phyloP scores from a whole-genome alignment of 2,113 vertebrate genomes.

The Herpailurus yagouaroundi region DNA sequence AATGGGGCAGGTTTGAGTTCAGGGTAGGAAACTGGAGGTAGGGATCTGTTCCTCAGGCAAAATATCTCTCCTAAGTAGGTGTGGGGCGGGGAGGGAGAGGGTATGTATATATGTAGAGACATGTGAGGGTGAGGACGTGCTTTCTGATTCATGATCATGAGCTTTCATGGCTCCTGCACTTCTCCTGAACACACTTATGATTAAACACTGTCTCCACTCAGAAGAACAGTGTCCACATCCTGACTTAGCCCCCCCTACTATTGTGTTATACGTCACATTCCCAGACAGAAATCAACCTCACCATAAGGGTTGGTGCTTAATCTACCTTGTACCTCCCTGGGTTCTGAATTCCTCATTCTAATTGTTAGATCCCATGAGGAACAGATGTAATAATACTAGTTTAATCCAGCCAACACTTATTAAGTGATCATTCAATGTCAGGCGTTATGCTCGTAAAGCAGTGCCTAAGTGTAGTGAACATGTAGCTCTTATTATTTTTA shows the following conservation, averaged over 20 bases:
- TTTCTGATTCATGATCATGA: not conserved
- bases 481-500: slow-evolving; percentile 57
- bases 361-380: not conserved
- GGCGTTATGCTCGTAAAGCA: slow-evolving; percentile 52
- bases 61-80: not conserved
- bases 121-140: not conserved
- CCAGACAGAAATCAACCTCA: not conserved
- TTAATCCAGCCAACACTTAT: not conserved
- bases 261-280: not conserved
- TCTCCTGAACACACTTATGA: not conserved
- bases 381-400: not conserved
- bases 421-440: slow-evolving; percentile 4
- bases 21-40: not conserved
- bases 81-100: not conserved
- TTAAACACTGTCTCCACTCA: not conserved
- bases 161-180: not conserved
- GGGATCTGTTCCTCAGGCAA: not conserved
- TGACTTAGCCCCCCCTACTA: not conserved
- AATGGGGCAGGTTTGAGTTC: not conserved
- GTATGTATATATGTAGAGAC: not conserved
- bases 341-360: not conserved
- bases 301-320: not conserved
- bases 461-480: not conserved
- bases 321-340: not conserved
- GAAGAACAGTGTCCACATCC: not conserved